Evolutionary conservation across 2,888 invertebrate species (phyloP).

Genomic region (Lithodes maja): DNA sequence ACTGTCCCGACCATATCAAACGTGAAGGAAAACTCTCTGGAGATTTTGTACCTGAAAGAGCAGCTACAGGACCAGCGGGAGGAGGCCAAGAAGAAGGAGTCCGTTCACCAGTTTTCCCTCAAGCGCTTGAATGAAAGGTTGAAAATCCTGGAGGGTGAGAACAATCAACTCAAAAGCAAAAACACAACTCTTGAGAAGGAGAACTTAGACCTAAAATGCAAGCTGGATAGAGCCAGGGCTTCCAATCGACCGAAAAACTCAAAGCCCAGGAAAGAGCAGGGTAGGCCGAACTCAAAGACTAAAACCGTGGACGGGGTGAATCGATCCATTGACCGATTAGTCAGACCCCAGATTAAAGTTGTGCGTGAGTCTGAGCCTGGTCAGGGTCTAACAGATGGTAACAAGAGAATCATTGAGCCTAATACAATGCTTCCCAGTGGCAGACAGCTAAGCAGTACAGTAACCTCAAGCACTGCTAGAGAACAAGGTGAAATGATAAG

Average conservation of each 20-base stretch:
- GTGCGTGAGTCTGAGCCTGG: not conserved
- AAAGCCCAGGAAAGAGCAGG: not conserved
- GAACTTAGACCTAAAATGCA: constrained; percentile 51
- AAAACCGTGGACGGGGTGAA: constrained; percentile 31
- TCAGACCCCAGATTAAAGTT: not conserved
- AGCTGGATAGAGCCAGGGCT: constrained; percentile 29
- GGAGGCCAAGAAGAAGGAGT: constrained; percentile 48
- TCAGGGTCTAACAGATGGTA: not conserved
- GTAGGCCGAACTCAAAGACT: constrained; percentile 26
- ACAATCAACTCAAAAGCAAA: constrained; percentile 44
- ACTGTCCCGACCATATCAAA: not conserved
- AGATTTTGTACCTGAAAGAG: constrained; percentile 56
- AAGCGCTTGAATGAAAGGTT: constrained; percentile 56
- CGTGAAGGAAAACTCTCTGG: constrained; percentile 33
- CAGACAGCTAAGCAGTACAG: not conserved
- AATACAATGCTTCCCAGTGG: not conserved
- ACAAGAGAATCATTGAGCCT: not conserved
- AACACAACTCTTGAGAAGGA: constrained; percentile 40
- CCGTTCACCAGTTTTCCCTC: constrained; percentile 31
- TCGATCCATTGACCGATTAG: constrained; percentile 26
- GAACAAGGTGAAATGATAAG: not conserved
- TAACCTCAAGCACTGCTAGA: not conserved
- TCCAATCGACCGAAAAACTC: not conserved
- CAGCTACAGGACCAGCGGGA: constrained; percentile 43
- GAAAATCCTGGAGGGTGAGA: constrained; percentile 37